A percentile compares a stretch with the other conserved stretches of the same genome.
These are phyloP conservation scores for Gastracanthus pulcherrimus DNA, from an alignment of 2,888 invertebrate genomes.

Conservation along the genomic window DNA sequence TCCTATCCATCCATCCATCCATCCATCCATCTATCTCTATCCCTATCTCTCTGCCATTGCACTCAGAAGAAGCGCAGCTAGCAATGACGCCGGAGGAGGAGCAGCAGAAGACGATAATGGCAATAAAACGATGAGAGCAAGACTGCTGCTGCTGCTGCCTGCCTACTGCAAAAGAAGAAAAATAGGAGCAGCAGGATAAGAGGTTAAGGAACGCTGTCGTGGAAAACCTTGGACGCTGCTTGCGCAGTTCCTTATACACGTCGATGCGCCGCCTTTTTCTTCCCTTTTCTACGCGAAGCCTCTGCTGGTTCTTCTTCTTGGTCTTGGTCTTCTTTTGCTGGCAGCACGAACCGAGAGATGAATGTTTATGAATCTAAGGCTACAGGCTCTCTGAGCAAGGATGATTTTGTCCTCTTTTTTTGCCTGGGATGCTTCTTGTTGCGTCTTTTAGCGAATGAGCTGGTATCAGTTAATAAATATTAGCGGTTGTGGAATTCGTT, in stretches of 20 bases:
- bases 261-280: conserved; percentile 7
- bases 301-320: not conserved
- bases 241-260: conserved; percentile 36
- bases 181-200: conserved; percentile 27
- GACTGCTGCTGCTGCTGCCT: too few species aligned
- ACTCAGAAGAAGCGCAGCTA: too few species aligned
- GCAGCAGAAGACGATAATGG: conserved; percentile 31
- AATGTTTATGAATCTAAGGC: conserved; percentile 54
- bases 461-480: conserved; percentile 42
- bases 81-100: not conserved
- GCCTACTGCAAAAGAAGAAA: not conserved
- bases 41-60: too few species aligned
- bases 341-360: conserved; percentile 24
- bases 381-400: not conserved
- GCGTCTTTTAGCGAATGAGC: not conserved
- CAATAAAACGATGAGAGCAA: conserved; percentile 38
- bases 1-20: conserved; percentile 1
- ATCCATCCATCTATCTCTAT: not conserved
- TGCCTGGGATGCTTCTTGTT: not conserved
- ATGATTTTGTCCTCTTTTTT: conserved; percentile 13
- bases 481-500: conserved; percentile 20
- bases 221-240: conserved; percentile 44
- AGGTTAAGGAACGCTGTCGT: conserved; percentile 38
- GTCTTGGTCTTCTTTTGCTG: not conserved
- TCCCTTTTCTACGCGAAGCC: not conserved